Percentiles rank a stretch among this genome's conserved stretches.
These are phyloP conservation scores for Drosophila diplacantha DNA, from an alignment of 2,888 invertebrate genomes.

Conservation along the genomic window DNA sequence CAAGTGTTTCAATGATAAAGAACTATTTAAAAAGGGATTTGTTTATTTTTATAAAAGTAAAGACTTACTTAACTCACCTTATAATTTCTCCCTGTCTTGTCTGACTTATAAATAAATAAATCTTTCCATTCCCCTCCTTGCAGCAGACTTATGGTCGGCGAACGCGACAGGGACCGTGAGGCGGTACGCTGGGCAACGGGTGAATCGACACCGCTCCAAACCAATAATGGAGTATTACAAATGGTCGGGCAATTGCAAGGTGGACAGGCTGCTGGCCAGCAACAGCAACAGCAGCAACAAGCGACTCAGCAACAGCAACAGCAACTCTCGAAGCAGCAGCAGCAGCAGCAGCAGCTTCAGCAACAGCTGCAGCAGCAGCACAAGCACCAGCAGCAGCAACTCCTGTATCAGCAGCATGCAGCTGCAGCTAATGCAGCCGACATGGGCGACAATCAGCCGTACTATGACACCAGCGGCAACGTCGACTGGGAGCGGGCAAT, in stretches of 20 bases:
- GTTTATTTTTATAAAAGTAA: too few species aligned
- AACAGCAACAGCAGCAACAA: slow-evolving; percentile 65
- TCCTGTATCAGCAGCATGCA: slow-evolving; percentile 56
- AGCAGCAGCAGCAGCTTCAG: slow-evolving; percentile 28
- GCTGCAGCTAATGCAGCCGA: slow-evolving; percentile 63
- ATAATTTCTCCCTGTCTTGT: not conserved
- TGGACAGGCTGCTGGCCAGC: slow-evolving; percentile 78
- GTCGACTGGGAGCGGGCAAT: slow-evolving; percentile 77
- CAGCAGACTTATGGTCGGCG: slow-evolving; percentile 79
- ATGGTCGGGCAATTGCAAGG: slow-evolving; percentile 78
- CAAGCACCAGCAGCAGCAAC: slow-evolving; percentile 17
- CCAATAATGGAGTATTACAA: slow-evolving; percentile 78
- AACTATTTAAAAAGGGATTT: too few species aligned
- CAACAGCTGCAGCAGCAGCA: slow-evolving; percentile 47
- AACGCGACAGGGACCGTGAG: slow-evolving; percentile 79
- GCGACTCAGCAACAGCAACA: slow-evolving; percentile 52
- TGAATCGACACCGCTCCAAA: slow-evolving; percentile 79
- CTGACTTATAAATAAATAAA: slow-evolving; percentile 10
- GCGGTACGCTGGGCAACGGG: slow-evolving; percentile 79
- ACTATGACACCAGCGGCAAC: slow-evolving; percentile 77
- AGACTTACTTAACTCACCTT: not conserved
- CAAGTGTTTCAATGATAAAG: not conserved
- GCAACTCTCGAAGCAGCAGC: slow-evolving; percentile 28
- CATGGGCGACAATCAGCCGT: slow-evolving; percentile 76
- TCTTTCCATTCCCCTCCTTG: slow-evolving; percentile 9